Conservation (phyloP, 2,888 invertebrate species). For the Ichneumon xanthorius region DNA sequence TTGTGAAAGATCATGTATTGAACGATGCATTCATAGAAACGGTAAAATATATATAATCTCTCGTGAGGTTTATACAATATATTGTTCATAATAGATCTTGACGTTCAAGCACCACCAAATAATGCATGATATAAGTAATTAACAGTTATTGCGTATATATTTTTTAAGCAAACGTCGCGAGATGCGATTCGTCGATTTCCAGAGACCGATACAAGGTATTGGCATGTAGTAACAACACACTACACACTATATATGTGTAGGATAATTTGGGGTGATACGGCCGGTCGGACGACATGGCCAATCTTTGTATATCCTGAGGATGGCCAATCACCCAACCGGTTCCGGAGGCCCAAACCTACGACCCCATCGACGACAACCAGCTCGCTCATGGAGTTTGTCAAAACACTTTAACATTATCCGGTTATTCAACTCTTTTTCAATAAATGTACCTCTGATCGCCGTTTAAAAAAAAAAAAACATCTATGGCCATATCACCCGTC, state of each 20-base stretch:
- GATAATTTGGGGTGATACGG: not conserved
- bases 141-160: slow-evolving; percentile 35
- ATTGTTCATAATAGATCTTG: slow-evolving; percentile 62
- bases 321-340: not conserved
- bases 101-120: slow-evolving; percentile 67
- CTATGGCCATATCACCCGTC: too few relatives aligned
- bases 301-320: not conserved
- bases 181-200: slow-evolving; percentile 44
- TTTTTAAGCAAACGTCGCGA: slow-evolving; percentile 49
- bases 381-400: too few relatives aligned
- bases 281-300: not conserved
- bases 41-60: slow-evolving; percentile 36
- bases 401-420: too few relatives aligned
- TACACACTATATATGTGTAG: slow-evolving; percentile 32
- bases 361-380: too few relatives aligned
- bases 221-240: slow-evolving; percentile 27
- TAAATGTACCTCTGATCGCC: too few relatives aligned
- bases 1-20: slow-evolving; percentile 65
- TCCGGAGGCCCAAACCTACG: too few relatives aligned
- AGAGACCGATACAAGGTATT: slow-evolving; percentile 46
- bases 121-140: slow-evolving; percentile 53
- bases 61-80: slow-evolving; percentile 37
- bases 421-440: too few relatives aligned
- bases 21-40: slow-evolving; percentile 61
- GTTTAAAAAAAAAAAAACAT: too few relatives aligned